Evolutionary conservation across 2,888 invertebrate genomes (phyloP).

Genomic region (Cantharis nigra): DNA sequence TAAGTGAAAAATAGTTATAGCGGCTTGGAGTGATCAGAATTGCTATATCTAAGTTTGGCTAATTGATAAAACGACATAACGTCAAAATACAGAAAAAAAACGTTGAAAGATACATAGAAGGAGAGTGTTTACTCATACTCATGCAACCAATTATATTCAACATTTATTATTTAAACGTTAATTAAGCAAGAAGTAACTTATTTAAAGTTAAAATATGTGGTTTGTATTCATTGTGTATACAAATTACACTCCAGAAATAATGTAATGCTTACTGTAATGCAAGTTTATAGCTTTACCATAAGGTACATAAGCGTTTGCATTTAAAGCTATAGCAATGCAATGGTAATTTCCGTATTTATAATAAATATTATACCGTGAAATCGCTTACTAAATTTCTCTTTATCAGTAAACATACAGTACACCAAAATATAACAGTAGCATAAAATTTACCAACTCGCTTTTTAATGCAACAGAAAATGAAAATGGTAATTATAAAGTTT

Average conservation of each 20-base stretch:
- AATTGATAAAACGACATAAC: too few species aligned
- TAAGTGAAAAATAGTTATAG: too few species aligned
- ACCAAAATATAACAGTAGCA: neutral
- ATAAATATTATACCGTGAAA: neutral
- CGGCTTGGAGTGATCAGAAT: too few species aligned
- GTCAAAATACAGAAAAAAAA: too few species aligned
- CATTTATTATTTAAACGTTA: neutral
- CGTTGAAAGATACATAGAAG: neutral
- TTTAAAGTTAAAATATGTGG: neutral
- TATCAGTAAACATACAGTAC: neutral
- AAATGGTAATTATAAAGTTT: neutral
- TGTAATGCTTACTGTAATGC: neutral
- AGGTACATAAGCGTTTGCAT: neutral
- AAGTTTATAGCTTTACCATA: neutral
- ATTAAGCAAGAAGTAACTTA: neutral
- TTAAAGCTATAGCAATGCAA: neutral
- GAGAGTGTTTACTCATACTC: neutral
- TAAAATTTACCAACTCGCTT: neutral
- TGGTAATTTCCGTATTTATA: neutral
- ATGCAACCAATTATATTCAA: neutral
- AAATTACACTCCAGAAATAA: neutral
- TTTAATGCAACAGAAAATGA: neutral
- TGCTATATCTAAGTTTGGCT: too few species aligned
- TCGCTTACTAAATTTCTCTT: neutral
- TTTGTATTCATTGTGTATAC: neutral